These are phyloP conservation scores for Marmota monax DNA, from an alignment of 2,113 vertebrate genomes.

Conservation along the genomic window DNA sequence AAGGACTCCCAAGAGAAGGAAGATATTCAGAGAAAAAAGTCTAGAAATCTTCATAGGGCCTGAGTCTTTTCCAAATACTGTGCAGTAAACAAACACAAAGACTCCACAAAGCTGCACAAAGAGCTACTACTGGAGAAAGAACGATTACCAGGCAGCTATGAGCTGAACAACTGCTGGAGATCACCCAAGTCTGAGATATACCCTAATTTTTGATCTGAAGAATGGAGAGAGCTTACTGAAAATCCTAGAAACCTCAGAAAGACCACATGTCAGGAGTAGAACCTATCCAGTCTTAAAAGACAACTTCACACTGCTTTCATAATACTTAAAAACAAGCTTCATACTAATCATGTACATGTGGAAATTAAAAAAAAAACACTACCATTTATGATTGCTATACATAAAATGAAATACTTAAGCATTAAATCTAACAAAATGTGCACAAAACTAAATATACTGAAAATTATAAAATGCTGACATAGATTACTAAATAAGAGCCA, in stretches of 20 bases:
- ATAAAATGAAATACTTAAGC: neutral
- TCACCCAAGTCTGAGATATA: neutral
- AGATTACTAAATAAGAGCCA: neutral
- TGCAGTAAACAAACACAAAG: neutral
- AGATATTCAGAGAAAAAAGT: neutral
- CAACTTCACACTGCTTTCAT: neutral
- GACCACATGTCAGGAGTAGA: neutral
- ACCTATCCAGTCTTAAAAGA: neutral
- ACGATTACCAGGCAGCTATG: neutral
- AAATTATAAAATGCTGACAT: constrained; percentile 20
- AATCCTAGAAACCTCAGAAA: neutral
- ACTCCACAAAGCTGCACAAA: constrained; percentile 24
- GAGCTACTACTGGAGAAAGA: neutral
- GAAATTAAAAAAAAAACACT: neutral
- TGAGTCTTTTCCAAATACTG: neutral
- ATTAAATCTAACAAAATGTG: neutral
- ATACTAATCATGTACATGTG: neutral
- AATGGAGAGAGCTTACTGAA: neutral
- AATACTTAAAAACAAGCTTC: neutral
- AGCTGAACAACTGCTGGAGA: neutral
- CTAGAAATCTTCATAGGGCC: neutral
- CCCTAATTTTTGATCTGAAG: neutral
- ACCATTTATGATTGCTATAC: neutral
- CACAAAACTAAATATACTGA: neutral
- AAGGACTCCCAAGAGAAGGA: neutral